phyloP scores from a whole-genome alignment of 2,888 invertebrate genomes.

The Drosophila neutralis region DNA sequence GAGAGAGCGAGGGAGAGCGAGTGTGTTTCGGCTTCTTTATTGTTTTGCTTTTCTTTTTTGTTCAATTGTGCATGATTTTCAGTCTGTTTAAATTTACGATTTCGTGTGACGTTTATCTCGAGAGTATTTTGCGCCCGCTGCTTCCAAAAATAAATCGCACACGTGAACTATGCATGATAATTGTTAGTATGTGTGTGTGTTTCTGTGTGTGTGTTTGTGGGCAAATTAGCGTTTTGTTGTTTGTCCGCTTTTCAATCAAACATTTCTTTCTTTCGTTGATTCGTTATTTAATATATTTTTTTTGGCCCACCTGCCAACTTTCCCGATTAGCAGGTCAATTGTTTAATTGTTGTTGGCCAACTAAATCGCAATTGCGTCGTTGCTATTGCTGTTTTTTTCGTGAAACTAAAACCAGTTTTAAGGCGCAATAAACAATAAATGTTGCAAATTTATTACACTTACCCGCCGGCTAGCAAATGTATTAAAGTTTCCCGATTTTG shows the following conservation, averaged over 20 bases:
- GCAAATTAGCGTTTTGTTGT: conserved; percentile 20
- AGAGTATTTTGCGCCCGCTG: conserved; percentile 45
- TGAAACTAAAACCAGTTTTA: conserved; percentile 47
- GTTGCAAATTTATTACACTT: conserved; percentile 85
- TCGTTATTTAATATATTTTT: conserved; percentile 22
- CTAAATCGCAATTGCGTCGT: conserved; percentile 69
- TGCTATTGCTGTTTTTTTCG: conserved; percentile 13
- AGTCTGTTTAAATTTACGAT: conserved; percentile 39
- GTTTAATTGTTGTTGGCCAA: conserved; percentile 46
- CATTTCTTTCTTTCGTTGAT: conserved; percentile 23
- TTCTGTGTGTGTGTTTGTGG: not conserved
- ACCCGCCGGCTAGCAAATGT: conserved; percentile 98
- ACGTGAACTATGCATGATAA: conserved; percentile 67
- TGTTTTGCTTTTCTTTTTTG: conserved; percentile 24
- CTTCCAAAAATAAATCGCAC: conserved; percentile 50
- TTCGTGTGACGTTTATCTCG: conserved; percentile 49
- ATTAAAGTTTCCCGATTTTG: conserved; percentile 93
- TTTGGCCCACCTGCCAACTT: conserved; percentile 63
- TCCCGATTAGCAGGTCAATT: conserved; percentile 47
- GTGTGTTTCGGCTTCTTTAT: not conserved
- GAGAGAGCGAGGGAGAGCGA: not conserved
- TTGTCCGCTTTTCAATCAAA: conserved; percentile 31
- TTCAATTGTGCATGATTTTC: conserved; percentile 18
- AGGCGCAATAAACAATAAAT: conserved; percentile 42
- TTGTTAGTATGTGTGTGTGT: conserved; percentile 8